phyloP scores from a whole-genome alignment of 1,140 invertebrate species.

The Eueides isabella region DNA sequence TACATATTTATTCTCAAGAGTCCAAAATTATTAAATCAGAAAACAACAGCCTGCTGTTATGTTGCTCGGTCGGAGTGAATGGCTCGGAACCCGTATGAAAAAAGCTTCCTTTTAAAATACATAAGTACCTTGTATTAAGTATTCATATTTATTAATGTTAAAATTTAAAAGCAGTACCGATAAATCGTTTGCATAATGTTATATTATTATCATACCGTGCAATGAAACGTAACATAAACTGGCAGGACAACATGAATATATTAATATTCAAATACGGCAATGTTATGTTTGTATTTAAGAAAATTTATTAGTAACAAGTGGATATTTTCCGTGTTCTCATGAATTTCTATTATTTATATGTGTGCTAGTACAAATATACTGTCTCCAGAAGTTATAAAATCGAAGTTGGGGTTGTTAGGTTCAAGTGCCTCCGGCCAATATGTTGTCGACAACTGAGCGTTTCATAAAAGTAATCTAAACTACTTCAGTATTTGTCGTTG shows the following conservation, averaged over 20 bases:
- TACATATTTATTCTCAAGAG: background rate
- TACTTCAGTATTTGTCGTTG: background rate
- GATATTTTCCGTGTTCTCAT: constrained; percentile 24
- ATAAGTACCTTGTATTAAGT: background rate
- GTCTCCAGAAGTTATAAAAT: constrained; percentile 46
- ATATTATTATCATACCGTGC: background rate
- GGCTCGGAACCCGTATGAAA: too few species aligned
- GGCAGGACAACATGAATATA: constrained; percentile 7
- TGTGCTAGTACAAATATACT: constrained; percentile 44
- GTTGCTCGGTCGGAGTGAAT: too few species aligned
- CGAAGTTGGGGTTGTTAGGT: constrained; percentile 41
- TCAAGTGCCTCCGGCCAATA: constrained; percentile 41
- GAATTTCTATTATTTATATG: constrained; percentile 30
- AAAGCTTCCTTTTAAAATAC: background rate
- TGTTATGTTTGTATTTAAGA: constrained; percentile 8
- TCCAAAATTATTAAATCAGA: background rate
- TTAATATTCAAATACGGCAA: constrained; percentile 10
- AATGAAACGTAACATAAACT: constrained; percentile 6
- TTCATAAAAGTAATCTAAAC: constrained; percentile 19
- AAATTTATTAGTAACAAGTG: constrained; percentile 15
- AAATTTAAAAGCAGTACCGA: background rate
- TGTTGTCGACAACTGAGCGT: constrained; percentile 23
- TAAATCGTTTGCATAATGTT: background rate
- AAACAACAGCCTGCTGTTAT: background rate
- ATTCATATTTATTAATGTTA: background rate